Conservation (phyloP, 2,888 invertebrate species). For the Pristionchus mayeri region DNA sequence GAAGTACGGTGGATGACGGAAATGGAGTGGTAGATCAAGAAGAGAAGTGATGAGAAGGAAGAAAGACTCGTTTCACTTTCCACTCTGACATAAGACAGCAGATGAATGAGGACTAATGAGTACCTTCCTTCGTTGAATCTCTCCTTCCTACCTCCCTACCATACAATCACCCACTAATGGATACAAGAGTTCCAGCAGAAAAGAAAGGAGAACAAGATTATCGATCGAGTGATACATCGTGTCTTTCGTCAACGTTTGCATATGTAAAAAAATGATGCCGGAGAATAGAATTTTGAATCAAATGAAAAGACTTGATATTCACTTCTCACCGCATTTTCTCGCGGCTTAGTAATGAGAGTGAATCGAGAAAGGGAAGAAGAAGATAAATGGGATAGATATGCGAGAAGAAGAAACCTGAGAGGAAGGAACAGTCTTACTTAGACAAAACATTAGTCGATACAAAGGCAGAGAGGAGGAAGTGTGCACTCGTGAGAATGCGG, state of each 20-base stretch:
- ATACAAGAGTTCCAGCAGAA: background rate
- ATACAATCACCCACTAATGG: constrained; percentile 20
- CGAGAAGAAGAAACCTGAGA: background rate
- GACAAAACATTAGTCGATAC: background rate
- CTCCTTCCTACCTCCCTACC: background rate
- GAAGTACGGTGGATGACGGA: background rate
- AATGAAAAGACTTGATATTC: background rate
- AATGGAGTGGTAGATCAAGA: background rate
- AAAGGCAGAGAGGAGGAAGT: background rate
- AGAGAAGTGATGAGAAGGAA: background rate
- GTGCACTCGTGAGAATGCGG: no score
- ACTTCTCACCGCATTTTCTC: background rate
- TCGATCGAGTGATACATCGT: background rate
- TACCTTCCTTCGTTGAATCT: background rate
- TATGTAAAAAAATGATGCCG: no score
- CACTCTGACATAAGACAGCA: background rate
- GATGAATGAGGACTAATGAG: background rate
- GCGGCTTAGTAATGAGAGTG: background rate
- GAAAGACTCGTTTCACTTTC: constrained; percentile 5
- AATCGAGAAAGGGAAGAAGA: constrained; percentile 3
- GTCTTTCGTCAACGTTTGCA: no score
- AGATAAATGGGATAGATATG: constrained; percentile 4
- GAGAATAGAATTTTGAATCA: background rate
- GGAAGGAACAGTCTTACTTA: background rate
- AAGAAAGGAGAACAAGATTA: background rate